Base-by-base conservation (phyloP, 2,113 vertebrate genomes). In the Dendropsophus ebraccatus region DNA sequence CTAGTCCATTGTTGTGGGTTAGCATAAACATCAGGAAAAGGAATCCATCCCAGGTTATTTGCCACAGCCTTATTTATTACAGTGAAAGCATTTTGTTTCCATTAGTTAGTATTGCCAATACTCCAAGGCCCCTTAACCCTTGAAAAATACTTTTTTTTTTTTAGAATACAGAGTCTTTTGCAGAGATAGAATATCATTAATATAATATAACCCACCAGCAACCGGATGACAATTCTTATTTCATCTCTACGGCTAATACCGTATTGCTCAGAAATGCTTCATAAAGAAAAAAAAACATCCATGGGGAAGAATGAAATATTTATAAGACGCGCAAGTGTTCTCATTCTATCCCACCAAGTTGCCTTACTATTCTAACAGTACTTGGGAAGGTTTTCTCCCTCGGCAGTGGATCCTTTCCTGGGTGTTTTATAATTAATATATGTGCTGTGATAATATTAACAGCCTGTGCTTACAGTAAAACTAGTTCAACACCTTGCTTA, bases 221-320 rank as follows among this genome's bases (percentile, higher is more conserved):
- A 56, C 2, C 8, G 9, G 4, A 9, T 56, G 75, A 35, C 75
- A 30, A 60, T 19, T 60, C 25, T 47, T 52, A 77, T 77, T 52
- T 21, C 54, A 77, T 19, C 47, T 77, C 49, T 54, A 23, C 2
- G 6, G 52, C 23, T 60, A 58, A 37, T 35, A 80, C 16, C 16
- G 17, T 54, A 60, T 41, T 60, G 9, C 25, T 37, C 47, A 56
- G 32, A 56, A 60, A 56, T 60, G 54, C 21, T 41, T 32, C 52
- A 37, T 37, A 16, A 80, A 80, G 54, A 60, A 30, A 49, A 49
- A 13, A 49, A 49, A 52, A 60, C 21, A 1, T 80, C 32, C 35
- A 41, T 21, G 17, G 54, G 77, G 77, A 58, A n/a, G 30, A 58
- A 56, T 78, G 30, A 78, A 78, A 80, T 60, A 80, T 80, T 80